Conservation (phyloP, 2,797 vertebrate species). For the Crocodylus rhombifer region DNA sequence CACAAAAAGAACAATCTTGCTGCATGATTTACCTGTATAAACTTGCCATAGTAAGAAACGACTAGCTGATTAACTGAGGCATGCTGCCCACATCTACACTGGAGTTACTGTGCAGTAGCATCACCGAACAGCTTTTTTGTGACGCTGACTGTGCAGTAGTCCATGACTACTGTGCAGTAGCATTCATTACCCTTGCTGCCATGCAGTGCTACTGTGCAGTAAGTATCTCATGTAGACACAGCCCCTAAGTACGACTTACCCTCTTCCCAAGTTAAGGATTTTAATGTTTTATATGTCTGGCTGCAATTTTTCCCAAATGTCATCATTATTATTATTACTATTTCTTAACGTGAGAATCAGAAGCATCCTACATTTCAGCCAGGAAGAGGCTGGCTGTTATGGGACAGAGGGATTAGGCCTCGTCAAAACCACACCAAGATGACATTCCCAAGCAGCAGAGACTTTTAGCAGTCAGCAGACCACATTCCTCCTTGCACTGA, state of each 20-base stretch:
- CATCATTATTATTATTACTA: neutral
- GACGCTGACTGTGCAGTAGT: no score
- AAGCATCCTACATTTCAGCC: neutral
- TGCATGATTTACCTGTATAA: neutral
- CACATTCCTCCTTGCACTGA: neutral
- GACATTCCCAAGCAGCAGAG: neutral
- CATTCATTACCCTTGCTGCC: no score
- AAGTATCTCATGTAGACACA: no score
- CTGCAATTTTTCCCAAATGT: neutral
- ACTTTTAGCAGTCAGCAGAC: neutral
- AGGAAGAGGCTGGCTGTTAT: neutral
- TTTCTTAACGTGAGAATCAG: no score
- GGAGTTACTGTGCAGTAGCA: no score
- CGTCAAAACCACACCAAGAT: neutral
- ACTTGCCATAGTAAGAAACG: neutral
- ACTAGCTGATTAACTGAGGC: neutral
- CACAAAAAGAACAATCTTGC: neutral
- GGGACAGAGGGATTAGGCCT: neutral
- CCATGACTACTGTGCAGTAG: no score
- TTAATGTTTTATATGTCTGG: neutral
- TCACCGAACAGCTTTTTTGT: no score
- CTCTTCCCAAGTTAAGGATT: neutral
- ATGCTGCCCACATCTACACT: neutral
- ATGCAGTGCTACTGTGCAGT: no score
- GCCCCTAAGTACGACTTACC: neutral